Conservation (phyloP, 1,140 invertebrate genomes). For the Ceratitis capitata region DNA sequence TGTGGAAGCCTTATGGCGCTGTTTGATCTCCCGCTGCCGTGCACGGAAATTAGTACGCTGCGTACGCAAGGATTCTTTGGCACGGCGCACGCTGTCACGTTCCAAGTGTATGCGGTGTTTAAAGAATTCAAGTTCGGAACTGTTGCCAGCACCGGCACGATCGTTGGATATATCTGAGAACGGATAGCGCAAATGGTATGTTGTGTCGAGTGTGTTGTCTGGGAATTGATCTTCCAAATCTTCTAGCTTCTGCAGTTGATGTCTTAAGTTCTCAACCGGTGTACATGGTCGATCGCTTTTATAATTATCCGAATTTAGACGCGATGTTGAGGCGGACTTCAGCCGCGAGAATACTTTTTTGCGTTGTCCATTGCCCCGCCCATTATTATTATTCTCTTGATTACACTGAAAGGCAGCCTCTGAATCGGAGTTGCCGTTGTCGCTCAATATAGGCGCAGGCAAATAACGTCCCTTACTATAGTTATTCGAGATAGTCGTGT, state of each 20-base stretch:
- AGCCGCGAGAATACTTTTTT: conserved; percentile 73
- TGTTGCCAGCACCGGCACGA: conserved; percentile 48
- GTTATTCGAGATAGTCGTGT: conserved; percentile 62
- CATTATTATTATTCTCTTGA: conserved; percentile 57
- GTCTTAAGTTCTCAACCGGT: conserved; percentile 78
- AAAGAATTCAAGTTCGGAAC: conserved; percentile 81
- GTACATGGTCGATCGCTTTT: conserved; percentile 70
- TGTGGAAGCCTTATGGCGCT: conserved; percentile 58
- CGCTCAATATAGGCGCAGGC: conserved; percentile 48
- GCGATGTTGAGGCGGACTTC: conserved; percentile 73
- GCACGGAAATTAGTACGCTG: conserved; percentile 59
- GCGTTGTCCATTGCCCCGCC: conserved; percentile 56
- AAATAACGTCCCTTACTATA: conserved; percentile 54
- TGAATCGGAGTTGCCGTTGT: conserved; percentile 60
- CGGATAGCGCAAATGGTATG: conserved; percentile 78
- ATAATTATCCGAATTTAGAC: conserved; percentile 67
- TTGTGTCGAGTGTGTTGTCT: conserved; percentile 74
- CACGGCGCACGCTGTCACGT: conserved; percentile 78
- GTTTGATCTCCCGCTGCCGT: conserved; percentile 59
- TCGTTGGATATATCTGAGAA: conserved; percentile 73
- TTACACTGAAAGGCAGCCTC: conserved; percentile 51
- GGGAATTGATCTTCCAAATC: conserved; percentile 83
- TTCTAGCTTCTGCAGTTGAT: conserved; percentile 80
- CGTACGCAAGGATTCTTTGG: conserved; percentile 74
- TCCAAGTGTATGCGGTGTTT: conserved; percentile 81